Conservation (phyloP, 2,113 vertebrate genomes). For the Coturnix japonica region DNA sequence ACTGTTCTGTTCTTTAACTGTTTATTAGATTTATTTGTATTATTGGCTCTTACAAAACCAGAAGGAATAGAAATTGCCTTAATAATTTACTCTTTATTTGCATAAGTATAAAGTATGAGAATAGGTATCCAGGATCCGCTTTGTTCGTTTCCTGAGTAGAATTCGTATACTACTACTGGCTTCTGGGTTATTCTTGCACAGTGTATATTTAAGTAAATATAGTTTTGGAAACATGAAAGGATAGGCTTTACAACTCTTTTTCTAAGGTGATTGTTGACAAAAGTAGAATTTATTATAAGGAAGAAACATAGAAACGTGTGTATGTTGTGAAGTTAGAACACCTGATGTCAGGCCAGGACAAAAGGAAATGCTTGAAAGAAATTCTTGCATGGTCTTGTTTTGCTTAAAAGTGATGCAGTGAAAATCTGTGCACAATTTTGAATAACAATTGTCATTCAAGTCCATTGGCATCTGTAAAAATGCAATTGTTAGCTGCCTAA, state of each 20-base stretch:
- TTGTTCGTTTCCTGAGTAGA: neutral
- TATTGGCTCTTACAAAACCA: neutral
- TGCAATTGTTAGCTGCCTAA: conserved; percentile 73
- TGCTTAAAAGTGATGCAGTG: conserved; percentile 51
- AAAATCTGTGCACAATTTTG: conserved; percentile 49
- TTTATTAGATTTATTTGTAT: neutral
- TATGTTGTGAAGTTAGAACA: conserved; percentile 12
- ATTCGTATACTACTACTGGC: neutral
- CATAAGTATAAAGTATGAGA: neutral
- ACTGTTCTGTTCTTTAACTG: neutral
- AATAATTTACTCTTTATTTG: neutral
- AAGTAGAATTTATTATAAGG: neutral
- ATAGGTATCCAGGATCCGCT: neutral
- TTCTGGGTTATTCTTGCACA: neutral
- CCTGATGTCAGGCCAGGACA: conserved; percentile 18
- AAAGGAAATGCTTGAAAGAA: conserved; percentile 37
- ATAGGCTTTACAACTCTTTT: neutral
- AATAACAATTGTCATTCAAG: conserved; percentile 66
- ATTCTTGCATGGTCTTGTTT: conserved; percentile 40
- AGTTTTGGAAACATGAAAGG: neutral
- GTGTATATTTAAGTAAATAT: neutral
- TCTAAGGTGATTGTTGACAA: neutral
- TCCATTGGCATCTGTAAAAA: conserved; percentile 65
- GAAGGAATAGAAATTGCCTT: neutral
- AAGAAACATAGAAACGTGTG: neutral